Conservation (phyloP, 2,888 invertebrate genomes). For the Himalopsyche anomala region DNA sequence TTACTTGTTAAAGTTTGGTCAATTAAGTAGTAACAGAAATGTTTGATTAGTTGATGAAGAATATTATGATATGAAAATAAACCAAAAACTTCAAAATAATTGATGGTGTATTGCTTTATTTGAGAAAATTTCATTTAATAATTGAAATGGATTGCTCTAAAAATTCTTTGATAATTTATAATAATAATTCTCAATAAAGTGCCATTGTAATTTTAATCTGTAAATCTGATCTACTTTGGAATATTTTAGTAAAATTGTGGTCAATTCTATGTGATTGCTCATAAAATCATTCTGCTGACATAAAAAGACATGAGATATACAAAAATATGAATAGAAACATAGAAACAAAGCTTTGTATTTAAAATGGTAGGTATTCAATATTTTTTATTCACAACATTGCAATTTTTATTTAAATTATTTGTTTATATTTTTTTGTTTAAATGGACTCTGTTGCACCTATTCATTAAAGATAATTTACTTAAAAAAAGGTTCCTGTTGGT, state of each 20-base stretch:
- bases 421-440: constrained; percentile 49
- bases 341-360: constrained; percentile 32
- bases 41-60: background rate
- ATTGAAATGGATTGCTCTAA: no score
- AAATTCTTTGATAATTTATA: no score
- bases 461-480: constrained; percentile 40
- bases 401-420: constrained; percentile 46
- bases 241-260: no score
- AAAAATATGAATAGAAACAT: constrained; percentile 17
- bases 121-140: no score
- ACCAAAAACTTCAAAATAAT: no score
- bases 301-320: constrained; percentile 33
- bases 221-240: no score
- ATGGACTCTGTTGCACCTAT: constrained; percentile 58
- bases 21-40: constrained; percentile 33
- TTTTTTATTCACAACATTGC: constrained; percentile 9
- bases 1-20: constrained; percentile 36
- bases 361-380: constrained; percentile 31
- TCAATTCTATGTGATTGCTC: no score
- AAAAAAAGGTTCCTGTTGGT: constrained; percentile 22
- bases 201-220: no score
- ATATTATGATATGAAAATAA: background rate
- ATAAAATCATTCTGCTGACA: background rate
- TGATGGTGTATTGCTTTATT: no score
- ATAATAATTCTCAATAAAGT: no score